phyloP scores from a whole-genome alignment of 92 coral and sea anemone species.

The Phenganax stokvisi region DNA sequence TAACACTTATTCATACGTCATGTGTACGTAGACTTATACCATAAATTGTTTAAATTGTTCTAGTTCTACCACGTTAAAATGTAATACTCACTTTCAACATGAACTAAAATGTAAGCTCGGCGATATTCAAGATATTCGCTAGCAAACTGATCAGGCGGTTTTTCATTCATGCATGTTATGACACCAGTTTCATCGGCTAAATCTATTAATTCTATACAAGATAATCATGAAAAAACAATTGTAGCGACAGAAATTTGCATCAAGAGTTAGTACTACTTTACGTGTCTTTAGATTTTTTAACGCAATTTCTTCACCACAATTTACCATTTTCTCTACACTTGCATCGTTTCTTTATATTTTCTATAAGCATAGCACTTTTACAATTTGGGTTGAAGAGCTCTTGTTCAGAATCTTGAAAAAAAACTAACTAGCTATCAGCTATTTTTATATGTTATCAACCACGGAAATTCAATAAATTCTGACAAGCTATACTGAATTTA shows the following conservation, averaged over 20 bases:
- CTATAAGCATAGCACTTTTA: constrained; percentile 30
- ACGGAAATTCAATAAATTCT: background rate
- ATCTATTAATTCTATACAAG: constrained; percentile 70
- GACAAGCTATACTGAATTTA: background rate
- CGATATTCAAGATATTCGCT: constrained; percentile 30
- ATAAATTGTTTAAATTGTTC: background rate
- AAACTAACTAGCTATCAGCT: no score
- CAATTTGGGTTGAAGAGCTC: constrained; percentile 38
- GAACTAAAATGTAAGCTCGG: constrained; percentile 30
- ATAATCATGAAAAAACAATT: background rate
- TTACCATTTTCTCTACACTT: constrained; percentile 37
- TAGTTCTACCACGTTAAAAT: background rate
- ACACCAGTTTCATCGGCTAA: constrained; percentile 88
- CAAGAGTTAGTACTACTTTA: background rate
- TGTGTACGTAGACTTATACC: no score
- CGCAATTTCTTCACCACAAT: background rate
- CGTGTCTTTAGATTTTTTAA: background rate
- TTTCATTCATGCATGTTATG: constrained; percentile 66
- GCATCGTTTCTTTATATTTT: constrained; percentile 36
- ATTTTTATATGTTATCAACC: background rate
- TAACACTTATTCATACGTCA: no score
- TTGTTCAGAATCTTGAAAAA: constrained; percentile 25
- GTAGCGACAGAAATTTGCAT: background rate
- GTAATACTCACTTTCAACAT: constrained; percentile 32
- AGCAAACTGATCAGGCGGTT: constrained; percentile 32